Evolutionary conservation across 2,113 vertebrate species (phyloP), one percentile per base, ranked within the genome.

Genomic region (Pterophyllum scalare): DNA sequence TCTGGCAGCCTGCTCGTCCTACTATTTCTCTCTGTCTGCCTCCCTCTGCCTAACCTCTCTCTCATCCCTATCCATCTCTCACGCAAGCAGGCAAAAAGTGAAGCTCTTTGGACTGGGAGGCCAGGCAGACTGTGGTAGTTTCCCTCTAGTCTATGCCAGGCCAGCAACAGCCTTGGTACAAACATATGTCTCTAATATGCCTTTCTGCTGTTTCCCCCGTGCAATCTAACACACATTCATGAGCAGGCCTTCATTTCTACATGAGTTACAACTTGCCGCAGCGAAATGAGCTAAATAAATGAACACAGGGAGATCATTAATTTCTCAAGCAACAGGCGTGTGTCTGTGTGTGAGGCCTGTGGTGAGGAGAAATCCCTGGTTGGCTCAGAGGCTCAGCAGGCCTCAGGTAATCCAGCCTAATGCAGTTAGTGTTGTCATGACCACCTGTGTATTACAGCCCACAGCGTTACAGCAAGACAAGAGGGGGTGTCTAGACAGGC

Each of bases 331-430:
- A 62, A 46, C 59, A 65, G 43, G 52, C 28, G 5, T 88, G 64
- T 2, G 46, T 74, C 31, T 72, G 54, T 79, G 56, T 77, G 46
- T 43, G 59, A 52, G 70, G 72, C 86, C 74, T 77, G 82, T 52
- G 79, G 75, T 76, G 77, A 83, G 56, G 81, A 86, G 81, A 82
- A 77, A 79, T 81, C 85, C 81, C 61, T 58, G 58, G 10, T 59
- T 83, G 58, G 74, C 79, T 83, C 80, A 54, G 84, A 77, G 59
- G 79, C 85, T 80, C 89, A 87, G 89, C 84, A 84, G 86, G 91
- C 79, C 80, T 86, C 86, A 91, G 91, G 89, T 93, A 92, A 94
- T 92, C 91, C 90, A 80, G 38, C 6, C 85, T 91, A 90, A 92
- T 91, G 87, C 83, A 85, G 78, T 91, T 84, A 83, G 75, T 14